A percentile compares a stretch with the other conserved stretches of the same genome.
Evolutionary conservation across 2,113 vertebrate genomes (phyloP).

Genomic region (Siphamia tubifer): DNA sequence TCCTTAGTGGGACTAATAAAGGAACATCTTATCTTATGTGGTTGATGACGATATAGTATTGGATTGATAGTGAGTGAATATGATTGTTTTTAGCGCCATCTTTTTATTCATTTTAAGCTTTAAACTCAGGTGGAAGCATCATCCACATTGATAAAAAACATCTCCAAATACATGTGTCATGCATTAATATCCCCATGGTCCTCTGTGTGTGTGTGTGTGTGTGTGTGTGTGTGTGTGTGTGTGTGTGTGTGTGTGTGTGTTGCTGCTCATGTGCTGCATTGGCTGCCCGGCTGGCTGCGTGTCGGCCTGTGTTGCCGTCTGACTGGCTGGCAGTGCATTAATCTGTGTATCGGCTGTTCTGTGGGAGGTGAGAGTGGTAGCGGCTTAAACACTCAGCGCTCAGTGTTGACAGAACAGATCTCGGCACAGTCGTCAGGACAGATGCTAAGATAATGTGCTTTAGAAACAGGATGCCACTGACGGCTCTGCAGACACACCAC

Average conservation of each 20-base stretch:
- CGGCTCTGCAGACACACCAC: constrained; percentile 9
- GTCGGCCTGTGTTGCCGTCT: neutral
- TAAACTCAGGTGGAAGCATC: constrained; percentile 11
- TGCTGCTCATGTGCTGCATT: neutral
- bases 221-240: too few relatives aligned
- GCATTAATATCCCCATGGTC: neutral
- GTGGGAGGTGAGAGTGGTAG: constrained; percentile 61
- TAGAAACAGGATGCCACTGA: constrained; percentile 37
- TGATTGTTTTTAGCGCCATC: too few relatives aligned
- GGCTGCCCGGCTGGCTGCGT: constrained; percentile 10
- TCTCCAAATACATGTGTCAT: neutral
- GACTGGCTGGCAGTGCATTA: constrained; percentile 24
- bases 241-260: constrained; percentile 21
- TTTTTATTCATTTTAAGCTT: neutral
- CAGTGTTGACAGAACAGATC: constrained; percentile 48
- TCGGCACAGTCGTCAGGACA: constrained; percentile 51
- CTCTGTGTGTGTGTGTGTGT: too few relatives aligned
- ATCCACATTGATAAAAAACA: neutral
- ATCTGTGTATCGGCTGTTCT: constrained; percentile 45
- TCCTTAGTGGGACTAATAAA: too few relatives aligned
- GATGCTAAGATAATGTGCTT: constrained; percentile 66
- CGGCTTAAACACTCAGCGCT: constrained; percentile 42
- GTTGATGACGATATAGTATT: too few relatives aligned
- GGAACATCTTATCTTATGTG: too few relatives aligned
- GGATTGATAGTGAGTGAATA: too few relatives aligned